phyloP scores from a whole-genome alignment of 2,888 invertebrate genomes.

The Steromphala cineraria region DNA sequence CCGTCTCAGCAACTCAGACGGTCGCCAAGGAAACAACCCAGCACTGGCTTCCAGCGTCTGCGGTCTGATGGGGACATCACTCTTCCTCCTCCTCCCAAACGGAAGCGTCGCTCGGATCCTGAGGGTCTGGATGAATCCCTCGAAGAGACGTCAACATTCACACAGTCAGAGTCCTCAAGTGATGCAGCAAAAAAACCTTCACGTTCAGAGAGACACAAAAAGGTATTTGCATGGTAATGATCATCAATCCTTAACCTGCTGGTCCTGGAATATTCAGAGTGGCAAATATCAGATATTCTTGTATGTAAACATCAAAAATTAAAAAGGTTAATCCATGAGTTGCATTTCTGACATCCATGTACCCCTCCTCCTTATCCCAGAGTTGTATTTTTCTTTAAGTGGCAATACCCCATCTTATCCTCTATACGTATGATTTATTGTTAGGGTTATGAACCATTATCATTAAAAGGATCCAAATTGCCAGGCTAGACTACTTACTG shows the following conservation, averaged over 20 bases:
- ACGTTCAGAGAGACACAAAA: conserved; percentile 61
- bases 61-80: background rate
- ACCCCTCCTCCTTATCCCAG: too few species aligned
- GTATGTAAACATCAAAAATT: background rate
- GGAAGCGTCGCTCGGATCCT: background rate
- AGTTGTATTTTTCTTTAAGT: too few species aligned
- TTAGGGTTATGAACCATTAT: too few species aligned
- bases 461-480: too few species aligned
- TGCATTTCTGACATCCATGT: too few species aligned
- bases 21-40: conserved; percentile 21
- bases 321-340: too few species aligned
- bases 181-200: conserved; percentile 26
- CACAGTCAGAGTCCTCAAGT: background rate
- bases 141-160: background rate
- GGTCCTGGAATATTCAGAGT: too few species aligned
- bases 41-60: background rate
- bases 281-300: background rate
- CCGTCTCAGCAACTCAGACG: conserved; percentile 1
- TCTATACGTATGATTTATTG: too few species aligned
- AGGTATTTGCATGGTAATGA: conserved; percentile 38
- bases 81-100: background rate
- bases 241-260: too few species aligned
- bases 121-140: background rate
- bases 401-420: too few species aligned
- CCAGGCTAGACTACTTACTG: too few species aligned